Evolutionary conservation across 1,140 invertebrate genomes (phyloP), one percentile per base, ranked within the genome.

Genomic region (Hyposmocoma kahamanoa): DNA sequence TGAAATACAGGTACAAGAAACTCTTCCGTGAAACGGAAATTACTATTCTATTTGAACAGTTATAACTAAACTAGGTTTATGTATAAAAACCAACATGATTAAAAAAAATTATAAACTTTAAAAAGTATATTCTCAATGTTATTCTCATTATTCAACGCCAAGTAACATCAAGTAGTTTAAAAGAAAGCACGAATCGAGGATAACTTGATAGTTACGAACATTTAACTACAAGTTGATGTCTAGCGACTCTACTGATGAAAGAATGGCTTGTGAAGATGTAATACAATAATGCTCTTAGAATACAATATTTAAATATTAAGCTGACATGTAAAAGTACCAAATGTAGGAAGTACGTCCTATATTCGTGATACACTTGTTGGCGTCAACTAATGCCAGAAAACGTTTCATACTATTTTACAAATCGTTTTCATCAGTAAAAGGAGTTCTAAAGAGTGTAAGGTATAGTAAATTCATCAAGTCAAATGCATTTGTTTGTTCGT

Each of bases 11-110:
- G 60, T 72, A 68, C 61, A 71, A 70, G 59, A 66, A 76, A 79
- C 64, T 36, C 32, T 62, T 67, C 57, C 50, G 48, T 66, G 64
- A 56, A 76, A 72, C 56, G 50, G 59, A 11, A 21, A 20, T 18
- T 66, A 67, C 67, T 72, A 76, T 63, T 68, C 72, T 84, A 84
- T 80, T 76, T 69, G 59, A 82, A 79, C 72, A 80, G 73, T 78
- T 77, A 66, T 53, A 62, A 66, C 67, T 72, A 80, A 80, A 81
- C 73, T 77, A 76, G 80, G 77, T 64, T n/a, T n/a, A 68, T 67
- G 59, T 74, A 69, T 47, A 50, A 70, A 76, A 80, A 75, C 59
- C 60, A 84, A 84, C 77, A 72, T 66, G 66, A 73, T 74, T 75
- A 67, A 62, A 72, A 69, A 64, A 62, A 34, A 74, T 62, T 54